phyloP scores from a whole-genome alignment of 2,888 invertebrate genomes.

The Dioctria rufipes region DNA sequence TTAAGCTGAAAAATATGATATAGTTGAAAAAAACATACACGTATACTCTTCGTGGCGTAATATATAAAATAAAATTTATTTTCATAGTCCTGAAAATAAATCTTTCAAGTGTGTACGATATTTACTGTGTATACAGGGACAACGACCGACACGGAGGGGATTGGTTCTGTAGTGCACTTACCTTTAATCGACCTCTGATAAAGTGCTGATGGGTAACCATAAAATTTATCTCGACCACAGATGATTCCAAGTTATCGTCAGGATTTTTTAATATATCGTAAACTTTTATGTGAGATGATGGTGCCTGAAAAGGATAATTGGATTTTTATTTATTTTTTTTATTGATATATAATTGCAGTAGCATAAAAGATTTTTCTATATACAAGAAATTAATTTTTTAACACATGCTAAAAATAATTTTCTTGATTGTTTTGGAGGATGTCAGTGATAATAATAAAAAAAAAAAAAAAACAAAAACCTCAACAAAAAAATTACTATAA shows the following conservation, averaged over 20 bases:
- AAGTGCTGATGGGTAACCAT: constrained; percentile 69
- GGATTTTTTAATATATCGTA: constrained; percentile 68
- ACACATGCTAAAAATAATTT: no score
- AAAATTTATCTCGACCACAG: constrained; percentile 68
- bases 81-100: constrained; percentile 13
- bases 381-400: no score
- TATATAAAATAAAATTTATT: constrained; percentile 4
- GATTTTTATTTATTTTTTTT: background rate
- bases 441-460: no score
- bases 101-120: background rate
- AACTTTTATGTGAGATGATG: constrained; percentile 65
- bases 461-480: constrained; percentile 28
- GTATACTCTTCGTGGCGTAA: background rate
- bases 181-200: constrained; percentile 68
- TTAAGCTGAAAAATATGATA: constrained; percentile 64
- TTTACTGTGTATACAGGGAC: no score
- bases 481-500: no score
- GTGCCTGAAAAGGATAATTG: constrained; percentile 63
- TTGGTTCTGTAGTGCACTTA: constrained; percentile 55
- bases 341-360: background rate
- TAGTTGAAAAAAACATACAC: background rate
- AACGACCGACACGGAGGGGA: no score
- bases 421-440: background rate
- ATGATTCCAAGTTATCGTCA: constrained; percentile 68
- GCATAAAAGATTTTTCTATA: no score